Conservation (phyloP, 1,140 invertebrate genomes). For the Stegodyphus dumicola region DNA sequence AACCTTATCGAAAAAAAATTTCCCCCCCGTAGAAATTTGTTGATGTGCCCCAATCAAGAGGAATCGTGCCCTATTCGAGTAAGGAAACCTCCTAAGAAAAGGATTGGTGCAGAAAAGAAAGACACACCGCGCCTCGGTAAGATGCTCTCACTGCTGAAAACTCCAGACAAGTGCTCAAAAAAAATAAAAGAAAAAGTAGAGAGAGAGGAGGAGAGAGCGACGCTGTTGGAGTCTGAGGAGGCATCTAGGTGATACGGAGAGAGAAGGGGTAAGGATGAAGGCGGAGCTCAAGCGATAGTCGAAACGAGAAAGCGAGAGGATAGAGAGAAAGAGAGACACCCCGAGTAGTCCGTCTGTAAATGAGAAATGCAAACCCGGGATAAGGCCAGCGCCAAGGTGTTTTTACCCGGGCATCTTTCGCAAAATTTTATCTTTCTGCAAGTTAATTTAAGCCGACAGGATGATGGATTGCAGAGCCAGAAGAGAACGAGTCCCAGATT, state of each 20-base stretch:
- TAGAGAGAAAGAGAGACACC: constrained; percentile 44
- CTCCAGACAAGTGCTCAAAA: background rate
- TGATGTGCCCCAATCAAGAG: too few species aligned
- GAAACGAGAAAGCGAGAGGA: constrained; percentile 17
- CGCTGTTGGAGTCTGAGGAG: too few species aligned
- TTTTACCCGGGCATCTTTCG: constrained; percentile 41
- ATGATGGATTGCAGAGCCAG: constrained; percentile 57
- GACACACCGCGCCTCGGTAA: background rate
- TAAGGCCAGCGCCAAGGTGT: constrained; percentile 27
- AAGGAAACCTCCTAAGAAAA: background rate
- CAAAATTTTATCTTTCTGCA: constrained; percentile 59
- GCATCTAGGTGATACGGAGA: too few species aligned
- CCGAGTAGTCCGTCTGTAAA: constrained; percentile 54
- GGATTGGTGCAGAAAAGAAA: background rate
- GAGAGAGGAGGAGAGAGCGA: background rate
- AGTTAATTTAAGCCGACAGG: constrained; percentile 62
- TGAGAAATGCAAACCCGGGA: constrained; percentile 58
- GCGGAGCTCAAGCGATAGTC: constrained; percentile 41
- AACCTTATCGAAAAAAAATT: too few species aligned
- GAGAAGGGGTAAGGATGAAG: background rate
- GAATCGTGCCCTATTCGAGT: background rate
- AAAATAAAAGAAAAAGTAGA: background rate
- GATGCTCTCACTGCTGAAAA: constrained; percentile 5
- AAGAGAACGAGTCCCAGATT: constrained; percentile 31
- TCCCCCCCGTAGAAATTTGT: too few species aligned